Conservation (phyloP, 2,797 vertebrate genomes). For the Danionella dracula region DNA sequence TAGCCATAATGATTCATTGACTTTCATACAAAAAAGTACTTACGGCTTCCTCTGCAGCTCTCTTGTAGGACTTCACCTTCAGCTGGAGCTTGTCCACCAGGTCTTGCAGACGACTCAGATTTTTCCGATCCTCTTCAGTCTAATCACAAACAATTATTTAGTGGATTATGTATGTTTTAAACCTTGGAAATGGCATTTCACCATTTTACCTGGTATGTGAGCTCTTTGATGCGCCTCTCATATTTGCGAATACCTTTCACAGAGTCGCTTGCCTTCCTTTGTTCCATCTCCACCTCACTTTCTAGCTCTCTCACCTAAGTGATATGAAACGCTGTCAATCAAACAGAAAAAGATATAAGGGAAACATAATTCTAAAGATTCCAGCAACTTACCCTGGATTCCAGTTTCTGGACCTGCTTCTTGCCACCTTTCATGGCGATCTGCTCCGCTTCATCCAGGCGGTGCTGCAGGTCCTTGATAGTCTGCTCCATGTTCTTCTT, state of each 20-base stretch:
- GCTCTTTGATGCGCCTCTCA: constrained; percentile 83
- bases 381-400: constrained; percentile 54
- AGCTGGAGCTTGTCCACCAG: constrained; percentile 69
- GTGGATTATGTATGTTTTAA: too few relatives aligned
- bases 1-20: too few relatives aligned
- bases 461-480: constrained; percentile 65
- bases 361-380: constrained; percentile 62
- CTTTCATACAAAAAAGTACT: constrained; percentile 28
- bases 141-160: constrained; percentile 28
- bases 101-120: constrained; percentile 63
- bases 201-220: constrained; percentile 91
- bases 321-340: background rate
- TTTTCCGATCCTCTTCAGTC: constrained; percentile 69
- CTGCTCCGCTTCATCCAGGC: constrained; percentile 66
- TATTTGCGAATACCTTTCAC: constrained; percentile 72
- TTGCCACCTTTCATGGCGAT: constrained; percentile 69
- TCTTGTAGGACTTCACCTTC: constrained; percentile 67
- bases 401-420: constrained; percentile 73
- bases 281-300: constrained; percentile 57
- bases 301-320: constrained; percentile 45
- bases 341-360: background rate
- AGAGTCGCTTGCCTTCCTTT: constrained; percentile 41
- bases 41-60: constrained; percentile 60
- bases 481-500: constrained; percentile 74
- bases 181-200: too few relatives aligned